A percentile compares a stretch with the other conserved stretches of the same genome.
Conservation (phyloP, 2,888 invertebrate genomes). For the Bombylius major region DNA sequence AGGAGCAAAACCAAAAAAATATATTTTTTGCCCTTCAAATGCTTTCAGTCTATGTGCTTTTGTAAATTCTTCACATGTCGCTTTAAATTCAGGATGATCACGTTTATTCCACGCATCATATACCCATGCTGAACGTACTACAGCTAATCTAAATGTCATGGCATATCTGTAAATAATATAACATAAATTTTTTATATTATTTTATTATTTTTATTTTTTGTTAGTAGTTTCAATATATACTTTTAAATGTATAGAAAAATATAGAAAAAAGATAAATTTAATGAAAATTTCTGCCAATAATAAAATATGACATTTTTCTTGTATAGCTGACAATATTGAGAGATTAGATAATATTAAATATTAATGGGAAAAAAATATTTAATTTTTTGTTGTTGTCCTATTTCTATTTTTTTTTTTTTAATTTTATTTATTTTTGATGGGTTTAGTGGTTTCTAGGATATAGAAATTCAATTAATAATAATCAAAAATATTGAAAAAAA, state of each 20-base stretch:
- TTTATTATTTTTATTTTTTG: neutral
- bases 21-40: slow-evolving; percentile 75
- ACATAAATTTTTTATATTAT: neutral
- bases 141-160: slow-evolving; percentile 75
- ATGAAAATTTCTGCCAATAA: too few species aligned
- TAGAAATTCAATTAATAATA: too few species aligned
- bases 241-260: neutral
- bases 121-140: slow-evolving; percentile 82
- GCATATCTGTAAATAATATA: slow-evolving; percentile 49
- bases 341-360: too few species aligned
- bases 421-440: too few species aligned
- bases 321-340: too few species aligned
- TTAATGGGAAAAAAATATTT: too few species aligned
- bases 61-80: slow-evolving; percentile 54
- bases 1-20: slow-evolving; percentile 79
- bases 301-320: too few species aligned
- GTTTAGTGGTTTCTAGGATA: too few species aligned
- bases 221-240: neutral
- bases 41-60: slow-evolving; percentile 69
- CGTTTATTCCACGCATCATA: slow-evolving; percentile 74
- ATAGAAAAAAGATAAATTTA: too few species aligned
- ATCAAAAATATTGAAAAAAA: too few species aligned
- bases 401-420: too few species aligned
- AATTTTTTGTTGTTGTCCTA: too few species aligned
- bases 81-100: slow-evolving; percentile 53